These are phyloP conservation scores for human DNA, from an alignment of 2,113 vertebrate species.

Conservation along the genomic window DNA sequence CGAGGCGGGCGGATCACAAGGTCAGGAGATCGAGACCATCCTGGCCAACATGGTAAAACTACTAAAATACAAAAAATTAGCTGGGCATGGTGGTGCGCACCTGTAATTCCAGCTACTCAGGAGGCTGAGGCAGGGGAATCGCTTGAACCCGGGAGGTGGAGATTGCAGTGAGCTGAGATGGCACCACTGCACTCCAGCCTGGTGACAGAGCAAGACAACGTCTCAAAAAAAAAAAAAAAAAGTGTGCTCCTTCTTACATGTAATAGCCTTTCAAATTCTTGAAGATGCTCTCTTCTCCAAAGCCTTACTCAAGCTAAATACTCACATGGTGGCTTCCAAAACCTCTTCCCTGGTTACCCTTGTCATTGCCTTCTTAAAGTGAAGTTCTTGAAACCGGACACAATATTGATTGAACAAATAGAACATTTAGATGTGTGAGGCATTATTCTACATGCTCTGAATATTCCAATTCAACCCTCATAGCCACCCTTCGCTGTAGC, in stretches of 20 bases:
- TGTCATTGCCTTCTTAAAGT: neutral
- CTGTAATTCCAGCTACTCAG: too few relatives aligned
- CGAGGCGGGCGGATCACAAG: too few relatives aligned
- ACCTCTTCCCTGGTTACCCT: neutral
- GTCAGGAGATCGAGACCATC: too few relatives aligned
- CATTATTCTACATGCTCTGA: neutral
- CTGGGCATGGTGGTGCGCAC: too few relatives aligned
- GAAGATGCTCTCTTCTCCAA: neutral
- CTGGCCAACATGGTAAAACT: too few relatives aligned
- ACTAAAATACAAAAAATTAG: too few relatives aligned
- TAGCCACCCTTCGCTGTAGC: neutral
- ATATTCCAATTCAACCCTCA: neutral
- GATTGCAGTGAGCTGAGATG: too few relatives aligned
- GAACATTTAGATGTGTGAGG: neutral
- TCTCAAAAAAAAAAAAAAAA: neutral
- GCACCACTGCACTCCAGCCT: too few relatives aligned
- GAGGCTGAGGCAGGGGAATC: too few relatives aligned
- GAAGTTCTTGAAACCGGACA: neutral
- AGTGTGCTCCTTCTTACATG: neutral
- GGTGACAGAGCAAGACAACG: too few relatives aligned
- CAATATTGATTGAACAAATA: neutral
- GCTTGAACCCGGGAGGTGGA: too few relatives aligned
- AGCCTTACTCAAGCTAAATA: neutral
- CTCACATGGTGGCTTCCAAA: neutral
- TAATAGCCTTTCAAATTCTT: neutral